Base-by-base conservation (phyloP, 1,140 invertebrate genomes). In the Archivesica marissinica region DNA sequence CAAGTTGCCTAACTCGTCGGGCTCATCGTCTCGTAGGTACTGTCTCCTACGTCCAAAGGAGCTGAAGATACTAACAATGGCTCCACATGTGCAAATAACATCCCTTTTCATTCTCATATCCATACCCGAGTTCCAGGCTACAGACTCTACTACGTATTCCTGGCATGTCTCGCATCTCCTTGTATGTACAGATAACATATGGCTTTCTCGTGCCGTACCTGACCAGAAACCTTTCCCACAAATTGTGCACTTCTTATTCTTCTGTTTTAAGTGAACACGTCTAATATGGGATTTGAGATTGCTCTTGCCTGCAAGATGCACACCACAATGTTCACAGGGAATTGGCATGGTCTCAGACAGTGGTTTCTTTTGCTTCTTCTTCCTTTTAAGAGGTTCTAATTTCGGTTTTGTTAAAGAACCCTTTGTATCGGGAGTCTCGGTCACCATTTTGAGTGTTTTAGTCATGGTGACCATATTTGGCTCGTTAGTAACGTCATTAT, bases 71-170 rank as follows among this genome's bases (percentile, higher is more conserved):
- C 80, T 83, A 47, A 83, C 80, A 61, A 83, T 72, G 20, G 80
- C 33, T 17, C 80, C 80, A 64, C 80, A 83, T 28, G 80, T 74
- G 39, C 80, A 83, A 28, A 83, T 83, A 13, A 83, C 80, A 61
- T 83, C 80, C 38, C 80, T 56, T 41, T 83, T 70, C 52, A 56
- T 83, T 41, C 66, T 75, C 80, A 83, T 83, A 64, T 83, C 80
- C 25, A 83, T 44, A 7, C 80, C 80, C 33, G 44, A 33, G 38
- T 25, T 44, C 80, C 80, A 83, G 6, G 80, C 68, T 7, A 83
- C 80, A 35, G 80, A 83, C 30, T 83, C 80, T 20, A 83, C 80
- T 61, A 83, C 80, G 75, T 83, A 83, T 30, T 83, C 80, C 54
- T 83, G 80, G 41, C 80, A 83, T 28, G 38, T 30, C 7, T 83